Evolutionary conservation across 2,113 vertebrate genomes (phyloP), one percentile per base, ranked within the genome.

Genomic region (Pithys albifrons): DNA sequence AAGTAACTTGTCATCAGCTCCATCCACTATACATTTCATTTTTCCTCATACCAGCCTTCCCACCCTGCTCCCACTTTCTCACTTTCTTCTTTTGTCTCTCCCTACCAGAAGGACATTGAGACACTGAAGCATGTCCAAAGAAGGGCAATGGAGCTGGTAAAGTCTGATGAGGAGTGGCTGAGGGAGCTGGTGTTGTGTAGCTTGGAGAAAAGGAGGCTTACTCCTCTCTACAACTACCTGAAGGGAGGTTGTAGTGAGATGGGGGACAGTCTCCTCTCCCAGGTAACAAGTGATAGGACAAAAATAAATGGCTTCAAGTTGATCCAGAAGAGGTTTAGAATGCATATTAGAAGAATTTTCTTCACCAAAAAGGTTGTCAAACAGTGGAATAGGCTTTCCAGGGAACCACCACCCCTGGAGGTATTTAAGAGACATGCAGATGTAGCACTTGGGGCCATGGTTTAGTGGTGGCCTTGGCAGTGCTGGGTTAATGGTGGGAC

Each of bases 11-110:
- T 35, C 48, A 45, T 35, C 57, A 65, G 61, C 25, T 59, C 11
- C 66, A 61, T 59, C 41, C 41, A 64, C 17, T 24, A 19, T 0
- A 0, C 13, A 55, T 65, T 80, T 48, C 5, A 43, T 45, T 57
- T 19, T 52, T n/a, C 59, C 29, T 49, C 41, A 76, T 23, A 33
- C 6, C 13, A 70, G 20, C 43, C n/a, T 66, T 76, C n/a, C 58
- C 41, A 88, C 1, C 5, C 12, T 37, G 49, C 31, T 94, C 49
- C n/a, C 71, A 19, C 37, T 76, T 70, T 35, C 22, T 46, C 31
- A 20, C 31, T 46, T 62, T 54, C 10, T 28, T 57, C 22, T 52
- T 73, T 35, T 35, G 11, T 6, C 2, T 9, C 37, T 76, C 27
- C 20, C 39, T 80, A 39, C 48, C 41, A 49, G 27, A 49, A 62